Conservation (phyloP, 2,797 vertebrate genomes). For the Cheirogaleus major region DNA sequence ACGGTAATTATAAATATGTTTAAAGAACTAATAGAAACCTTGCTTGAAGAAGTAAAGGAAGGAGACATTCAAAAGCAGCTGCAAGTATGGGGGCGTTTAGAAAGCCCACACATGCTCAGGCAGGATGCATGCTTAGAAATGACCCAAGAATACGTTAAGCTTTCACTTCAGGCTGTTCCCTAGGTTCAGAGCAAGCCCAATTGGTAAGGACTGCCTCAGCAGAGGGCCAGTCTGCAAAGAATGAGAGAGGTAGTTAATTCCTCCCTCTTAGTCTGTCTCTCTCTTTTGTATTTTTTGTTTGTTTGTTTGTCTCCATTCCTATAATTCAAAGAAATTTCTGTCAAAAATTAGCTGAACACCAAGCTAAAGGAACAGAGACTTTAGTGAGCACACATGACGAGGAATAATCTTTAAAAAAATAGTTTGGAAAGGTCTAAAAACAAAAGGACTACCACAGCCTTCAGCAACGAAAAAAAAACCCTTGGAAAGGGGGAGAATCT, state of each 20-base stretch:
- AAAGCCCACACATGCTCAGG: neutral
- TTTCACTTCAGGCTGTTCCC: neutral
- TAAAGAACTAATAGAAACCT: neutral
- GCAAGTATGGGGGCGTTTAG: neutral
- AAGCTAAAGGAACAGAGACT: neutral
- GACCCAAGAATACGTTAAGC: no score
- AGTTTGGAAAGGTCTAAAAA: neutral
- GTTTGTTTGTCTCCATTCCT: neutral
- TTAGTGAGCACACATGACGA: neutral
- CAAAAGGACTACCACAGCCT: neutral
- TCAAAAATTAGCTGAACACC: neutral
- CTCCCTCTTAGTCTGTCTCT: neutral
- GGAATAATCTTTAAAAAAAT: neutral
- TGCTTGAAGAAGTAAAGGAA: neutral
- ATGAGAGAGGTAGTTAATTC: neutral
- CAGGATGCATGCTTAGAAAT: neutral
- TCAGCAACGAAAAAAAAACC: neutral
- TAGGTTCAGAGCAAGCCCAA: neutral
- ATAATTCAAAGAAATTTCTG: neutral
- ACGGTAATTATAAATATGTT: neutral
- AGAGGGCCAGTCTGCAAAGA: neutral
- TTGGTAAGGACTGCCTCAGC: neutral
- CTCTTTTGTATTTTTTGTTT: neutral
- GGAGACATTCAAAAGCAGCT: neutral
- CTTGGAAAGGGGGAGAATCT: neutral